Base-by-base conservation (phyloP, 2,797 vertebrate genomes). In the Adrianichthys oophorus region DNA sequence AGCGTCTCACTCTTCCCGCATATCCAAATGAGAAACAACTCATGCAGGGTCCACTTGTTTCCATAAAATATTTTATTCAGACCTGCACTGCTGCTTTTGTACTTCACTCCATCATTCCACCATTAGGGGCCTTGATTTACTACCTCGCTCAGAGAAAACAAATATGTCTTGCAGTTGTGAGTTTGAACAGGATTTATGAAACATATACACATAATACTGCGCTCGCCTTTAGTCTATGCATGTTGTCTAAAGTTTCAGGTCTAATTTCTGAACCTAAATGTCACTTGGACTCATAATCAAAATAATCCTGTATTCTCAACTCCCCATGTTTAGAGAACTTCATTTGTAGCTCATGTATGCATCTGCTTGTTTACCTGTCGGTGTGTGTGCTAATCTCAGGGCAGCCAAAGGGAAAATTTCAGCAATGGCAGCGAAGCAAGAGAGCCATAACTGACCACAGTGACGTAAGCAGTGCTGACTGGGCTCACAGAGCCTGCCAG, bases 391-490 rank as follows among this genome's bases (percentile, higher is more conserved):
- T 84, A 77, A 84, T 85, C 72, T 76, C 63, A 68, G 82, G 68
- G 68, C 76, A 70, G 74, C 74, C 51, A 41, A 65, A 21, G 79
- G 73, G 72, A 67, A 77, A 69, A 81, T 85, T 62, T 73, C 58
- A 81, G 74, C 65, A 59, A 65, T 46, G 41, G 67, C 65, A 73
- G 68, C 58, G 74, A 65, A 78, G 73, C 53, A 54, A 70, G 64
- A 72, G 68, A 78, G 64, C 74, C 69, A 59, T 86, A 84, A 70
- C 81, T 90, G 84, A 88, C 84, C 85, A 72, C 84, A 74, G 84
- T 86, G 84, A 85, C 75, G 78, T 82, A 68, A 82, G 40, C 50
- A 4, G 47, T 40, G 16, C 76, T 63, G 71, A 79, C 68, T 44
- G 17, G 63, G 44, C 56, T n/a, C 18, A 64, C 70, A 17, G 32